Base-by-base conservation (phyloP, 2,113 vertebrate species). In the Dasyornis broadbenti region DNA sequence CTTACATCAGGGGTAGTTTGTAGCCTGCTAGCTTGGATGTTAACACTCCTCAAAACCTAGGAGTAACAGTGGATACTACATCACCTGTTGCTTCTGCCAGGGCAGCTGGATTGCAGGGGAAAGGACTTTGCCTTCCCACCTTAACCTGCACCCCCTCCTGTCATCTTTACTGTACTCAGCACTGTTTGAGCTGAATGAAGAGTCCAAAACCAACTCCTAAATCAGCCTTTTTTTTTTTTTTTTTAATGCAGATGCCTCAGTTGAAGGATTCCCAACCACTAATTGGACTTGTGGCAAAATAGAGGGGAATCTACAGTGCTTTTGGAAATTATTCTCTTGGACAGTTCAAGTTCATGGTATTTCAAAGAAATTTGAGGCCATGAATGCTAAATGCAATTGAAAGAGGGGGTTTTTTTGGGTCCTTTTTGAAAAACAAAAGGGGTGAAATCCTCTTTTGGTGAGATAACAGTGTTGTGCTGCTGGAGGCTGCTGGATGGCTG, bases 71-170 rank as follows among this genome's bases (percentile, higher is more conserved):
- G 47, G 63, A 12, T 24, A 21, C 13, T 18, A 18, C 8, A 45
- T 72, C n/a, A 40, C 66, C 56, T 63, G 85, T 79, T 94, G 35
- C 42, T 91, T 82, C 68, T 85, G 42, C 47, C 40, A 76, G 61
- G 89, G 69, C 70, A 94, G 85, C 90, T 95, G 88, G 54, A 61
- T 30, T 89, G 56, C 44, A 78, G 73, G 71, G 93, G 61, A 83
- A 76, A 53, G 65, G 71, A 30, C 37, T 93, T 57, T 31, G 37
- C 61, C 59, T 78, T 77, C n/a, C 28, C 33, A 33, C 60, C 26
- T 59, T 77, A 37, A 47, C 23, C 63, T 92, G 53, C 57, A 87
- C 76, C 59, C 20, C 21, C 19, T 70, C 19, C 31, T 0, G 1
- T 39, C 53, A 22, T 78, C 71, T 85, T 52, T 18, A 15, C 68